Evolutionary conservation across 2,888 invertebrate species (phyloP), one percentile per base, ranked within the genome.

Genomic region (Parnassius apollo): DNA sequence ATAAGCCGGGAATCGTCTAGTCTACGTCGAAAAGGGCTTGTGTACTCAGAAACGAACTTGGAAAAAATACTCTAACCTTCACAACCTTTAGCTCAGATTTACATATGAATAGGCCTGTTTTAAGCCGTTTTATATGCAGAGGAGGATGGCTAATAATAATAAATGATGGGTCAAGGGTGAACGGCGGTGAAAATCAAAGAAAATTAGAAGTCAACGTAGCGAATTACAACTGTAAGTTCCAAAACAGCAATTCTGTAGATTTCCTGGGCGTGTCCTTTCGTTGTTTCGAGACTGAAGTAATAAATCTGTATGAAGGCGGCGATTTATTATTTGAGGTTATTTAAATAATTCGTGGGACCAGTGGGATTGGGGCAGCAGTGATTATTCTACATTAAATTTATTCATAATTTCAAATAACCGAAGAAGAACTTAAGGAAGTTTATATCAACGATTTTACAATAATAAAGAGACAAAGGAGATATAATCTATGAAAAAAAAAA

Each of bases 161-260:
- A 82, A 85, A 86, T 81, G 82, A 82, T 82, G 81, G 87, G 88
- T 88, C 88, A 88, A 88, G 88, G 87, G 81, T 88, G 85, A 83
- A 82, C 73, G 74, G 67, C 71, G 69, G 70, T 69, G 72, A 67
- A 77, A 81, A 80, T 82, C 81, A 77, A 80, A 79, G 77, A 76
- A 83, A 84, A 83, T 84, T 69, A 69, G 68, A 65, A 65, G 66
- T 65, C 66, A 61, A 61, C 59, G 60, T 57, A 53, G 64, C 65
- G 65, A 65, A 66, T 67, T 65, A 68, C 67, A 64, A 56, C 54
- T 61, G 63, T 64, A 60, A 64, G 60, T 59, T 60, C 57, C 57
- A 53, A 57, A 64, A 64, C 64, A 57, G 64, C 60, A 59, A 60
- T 60, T 60, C 60, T 50, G 52, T 49, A 60, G 64, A 64, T 64